Evolutionary conservation across 2,888 invertebrate species (phyloP).

Genomic region (Hydriomena furcata): DNA sequence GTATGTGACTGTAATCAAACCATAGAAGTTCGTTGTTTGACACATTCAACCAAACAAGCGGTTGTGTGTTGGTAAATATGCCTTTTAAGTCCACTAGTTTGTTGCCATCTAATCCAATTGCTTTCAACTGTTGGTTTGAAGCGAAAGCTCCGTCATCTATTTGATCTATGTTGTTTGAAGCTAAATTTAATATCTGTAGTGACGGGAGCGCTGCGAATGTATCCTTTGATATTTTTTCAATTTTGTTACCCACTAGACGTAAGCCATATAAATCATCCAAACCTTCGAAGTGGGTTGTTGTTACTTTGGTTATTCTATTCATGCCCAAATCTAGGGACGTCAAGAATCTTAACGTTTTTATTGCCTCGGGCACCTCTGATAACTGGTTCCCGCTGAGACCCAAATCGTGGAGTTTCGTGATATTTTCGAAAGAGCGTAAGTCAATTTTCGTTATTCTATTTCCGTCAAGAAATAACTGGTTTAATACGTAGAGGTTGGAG

Average conservation of each 20-base stretch:
- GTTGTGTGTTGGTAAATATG: slow-evolving; percentile 88
- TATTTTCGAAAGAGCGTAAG: slow-evolving; percentile 88
- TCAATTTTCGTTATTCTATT: slow-evolving; percentile 88
- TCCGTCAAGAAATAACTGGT: slow-evolving; percentile 89
- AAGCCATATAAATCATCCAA: slow-evolving; percentile 89
- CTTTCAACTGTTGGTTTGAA: slow-evolving; percentile 88
- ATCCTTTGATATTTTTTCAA: slow-evolving; percentile 89
- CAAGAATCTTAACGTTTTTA: slow-evolving; percentile 87
- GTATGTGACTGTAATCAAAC: slow-evolving; percentile 92
- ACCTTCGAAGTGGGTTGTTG: slow-evolving; percentile 88
- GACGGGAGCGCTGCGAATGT: slow-evolving; percentile 88
- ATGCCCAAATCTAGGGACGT: slow-evolving; percentile 92
- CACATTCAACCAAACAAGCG: slow-evolving; percentile 91
- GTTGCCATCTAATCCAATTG: slow-evolving; percentile 90
- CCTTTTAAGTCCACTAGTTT: slow-evolving; percentile 90
- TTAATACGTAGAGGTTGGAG: slow-evolving; percentile 88
- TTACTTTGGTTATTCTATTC: slow-evolving; percentile 89
- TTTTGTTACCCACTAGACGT: slow-evolving; percentile 91
- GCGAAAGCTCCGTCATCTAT: slow-evolving; percentile 91
- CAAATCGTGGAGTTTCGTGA: slow-evolving; percentile 90
- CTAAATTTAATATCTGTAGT: slow-evolving; percentile 90
- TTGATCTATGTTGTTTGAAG: slow-evolving; percentile 90
- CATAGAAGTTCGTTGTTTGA: slow-evolving; percentile 90
- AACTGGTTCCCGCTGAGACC: slow-evolving; percentile 89
- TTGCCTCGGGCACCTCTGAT: slow-evolving; percentile 87